Evolutionary conservation across 2,797 vertebrate species (phyloP).

Genomic region (Anguilla obscura): DNA sequence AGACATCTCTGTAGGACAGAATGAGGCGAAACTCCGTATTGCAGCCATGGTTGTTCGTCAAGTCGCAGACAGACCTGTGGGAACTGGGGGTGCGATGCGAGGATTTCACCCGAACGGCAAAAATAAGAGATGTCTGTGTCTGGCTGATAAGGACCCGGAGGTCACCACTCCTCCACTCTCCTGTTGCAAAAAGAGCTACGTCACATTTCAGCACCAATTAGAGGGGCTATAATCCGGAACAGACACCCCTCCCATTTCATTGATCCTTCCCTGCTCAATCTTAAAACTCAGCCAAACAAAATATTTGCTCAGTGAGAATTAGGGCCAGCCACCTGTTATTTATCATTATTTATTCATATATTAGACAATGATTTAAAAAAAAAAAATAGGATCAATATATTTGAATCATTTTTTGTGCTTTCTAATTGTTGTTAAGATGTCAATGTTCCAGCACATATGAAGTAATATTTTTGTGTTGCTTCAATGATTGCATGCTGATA

Average conservation of each 20-base stretch:
- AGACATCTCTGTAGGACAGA: background rate
- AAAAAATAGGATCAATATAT: background rate
- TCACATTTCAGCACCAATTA: background rate
- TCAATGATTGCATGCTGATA: background rate
- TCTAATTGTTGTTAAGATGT: background rate
- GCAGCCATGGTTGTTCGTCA: background rate
- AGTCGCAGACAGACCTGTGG: background rate
- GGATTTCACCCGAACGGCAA: constrained; percentile 60
- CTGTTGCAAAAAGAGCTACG: background rate
- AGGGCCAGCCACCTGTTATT: background rate
- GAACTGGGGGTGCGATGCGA: constrained; percentile 43
- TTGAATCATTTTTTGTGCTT: background rate
- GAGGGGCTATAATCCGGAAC: background rate
- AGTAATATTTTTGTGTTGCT: background rate
- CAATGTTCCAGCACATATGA: background rate
- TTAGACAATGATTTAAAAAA: background rate
- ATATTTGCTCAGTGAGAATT: background rate
- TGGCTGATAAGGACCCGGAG: constrained; percentile 54
- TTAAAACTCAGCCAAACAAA: background rate
- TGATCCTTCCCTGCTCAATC: background rate
- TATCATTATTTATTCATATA: background rate
- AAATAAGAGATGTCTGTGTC: constrained; percentile 57
- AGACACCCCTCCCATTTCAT: background rate
- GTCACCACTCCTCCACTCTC: background rate
- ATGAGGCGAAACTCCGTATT: background rate